Conservation (phyloP, 2,888 invertebrate genomes). For the Rhaphigaster nebulosa region DNA sequence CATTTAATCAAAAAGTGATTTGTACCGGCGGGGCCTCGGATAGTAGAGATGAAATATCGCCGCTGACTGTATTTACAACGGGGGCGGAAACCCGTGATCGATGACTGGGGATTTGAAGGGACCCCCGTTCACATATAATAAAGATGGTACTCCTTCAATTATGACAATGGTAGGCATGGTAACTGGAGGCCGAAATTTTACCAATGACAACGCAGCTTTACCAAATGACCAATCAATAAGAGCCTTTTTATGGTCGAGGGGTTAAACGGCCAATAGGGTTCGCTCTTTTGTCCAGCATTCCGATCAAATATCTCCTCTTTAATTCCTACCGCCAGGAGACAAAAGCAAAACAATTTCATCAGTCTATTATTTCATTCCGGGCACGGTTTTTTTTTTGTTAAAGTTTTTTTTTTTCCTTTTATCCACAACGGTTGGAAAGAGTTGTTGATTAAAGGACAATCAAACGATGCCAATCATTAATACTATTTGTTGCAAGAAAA, state of each 20-base stretch:
- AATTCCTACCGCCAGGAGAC: slow-evolving; percentile 28
- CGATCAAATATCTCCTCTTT: slow-evolving; percentile 43
- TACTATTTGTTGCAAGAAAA: neutral
- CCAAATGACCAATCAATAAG: slow-evolving; percentile 43
- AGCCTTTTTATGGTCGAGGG: slow-evolving; percentile 36
- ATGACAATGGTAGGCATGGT: slow-evolving; percentile 52
- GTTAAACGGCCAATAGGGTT: slow-evolving; percentile 30
- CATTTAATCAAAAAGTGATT: slow-evolving; percentile 55
- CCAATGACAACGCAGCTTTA: slow-evolving; percentile 39
- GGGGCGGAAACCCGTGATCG: slow-evolving; percentile 29
- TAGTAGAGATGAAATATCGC: slow-evolving; percentile 42
- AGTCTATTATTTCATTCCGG: slow-evolving; percentile 7
- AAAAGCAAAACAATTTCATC: slow-evolving; percentile 41
- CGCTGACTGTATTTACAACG: slow-evolving; percentile 39
- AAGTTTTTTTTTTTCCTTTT: neutral
- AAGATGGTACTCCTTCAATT: slow-evolving; percentile 49
- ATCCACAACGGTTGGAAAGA: neutral
- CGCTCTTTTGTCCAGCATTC: neutral
- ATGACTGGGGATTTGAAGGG: neutral
- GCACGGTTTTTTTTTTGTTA: neutral
- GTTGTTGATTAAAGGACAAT: neutral
- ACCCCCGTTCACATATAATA: slow-evolving; percentile 23
- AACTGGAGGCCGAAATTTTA: slow-evolving; percentile 18
- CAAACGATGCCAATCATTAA: neutral
- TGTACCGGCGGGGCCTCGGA: slow-evolving; percentile 8